Conservation (phyloP, 2,888 invertebrate genomes). For the Ceriagrion tenellum region DNA sequence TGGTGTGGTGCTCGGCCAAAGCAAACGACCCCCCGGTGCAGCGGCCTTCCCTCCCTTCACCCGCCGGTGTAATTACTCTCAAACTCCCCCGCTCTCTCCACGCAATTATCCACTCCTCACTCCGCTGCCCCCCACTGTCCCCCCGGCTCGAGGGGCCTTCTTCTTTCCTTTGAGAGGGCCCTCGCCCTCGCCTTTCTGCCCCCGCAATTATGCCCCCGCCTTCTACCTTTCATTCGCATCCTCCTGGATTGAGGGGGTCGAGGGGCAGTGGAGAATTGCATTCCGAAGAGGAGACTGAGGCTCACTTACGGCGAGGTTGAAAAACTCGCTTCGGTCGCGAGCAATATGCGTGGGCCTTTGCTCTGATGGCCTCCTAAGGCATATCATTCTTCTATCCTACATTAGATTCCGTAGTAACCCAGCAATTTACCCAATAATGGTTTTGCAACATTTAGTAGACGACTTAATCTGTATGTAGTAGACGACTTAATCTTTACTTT, state of each 20-base stretch:
- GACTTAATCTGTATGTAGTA: too few relatives aligned
- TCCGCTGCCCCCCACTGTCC: not conserved
- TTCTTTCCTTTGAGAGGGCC: not conserved
- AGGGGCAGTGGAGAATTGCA: too few relatives aligned
- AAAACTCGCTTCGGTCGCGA: too few relatives aligned
- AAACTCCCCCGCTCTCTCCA: slow-evolving; percentile 26
- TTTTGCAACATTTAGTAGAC: too few relatives aligned
- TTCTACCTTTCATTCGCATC: not conserved
- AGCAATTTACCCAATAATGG: too few relatives aligned
- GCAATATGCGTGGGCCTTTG: too few relatives aligned
- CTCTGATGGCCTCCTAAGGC: too few relatives aligned
- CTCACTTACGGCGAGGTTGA: too few relatives aligned
- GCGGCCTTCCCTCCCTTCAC: not conserved
- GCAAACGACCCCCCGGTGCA: not conserved
- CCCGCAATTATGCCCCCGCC: slow-evolving; percentile 27
- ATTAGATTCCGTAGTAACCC: too few relatives aligned
- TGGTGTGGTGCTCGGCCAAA: not conserved
- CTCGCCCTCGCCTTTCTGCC: not conserved
- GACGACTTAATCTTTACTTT: too few relatives aligned
- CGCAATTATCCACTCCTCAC: slow-evolving; percentile 49
- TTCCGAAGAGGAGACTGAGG: too few relatives aligned
- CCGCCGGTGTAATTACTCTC: slow-evolving; percentile 17
- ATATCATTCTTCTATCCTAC: too few relatives aligned
- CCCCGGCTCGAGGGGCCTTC: not conserved
- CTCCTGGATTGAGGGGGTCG: not conserved